A percentile compares a stretch with the other conserved stretches of the same genome.
Evolutionary conservation across 2,113 vertebrate genomes (phyloP).

Genomic region (Myodes glareolus): DNA sequence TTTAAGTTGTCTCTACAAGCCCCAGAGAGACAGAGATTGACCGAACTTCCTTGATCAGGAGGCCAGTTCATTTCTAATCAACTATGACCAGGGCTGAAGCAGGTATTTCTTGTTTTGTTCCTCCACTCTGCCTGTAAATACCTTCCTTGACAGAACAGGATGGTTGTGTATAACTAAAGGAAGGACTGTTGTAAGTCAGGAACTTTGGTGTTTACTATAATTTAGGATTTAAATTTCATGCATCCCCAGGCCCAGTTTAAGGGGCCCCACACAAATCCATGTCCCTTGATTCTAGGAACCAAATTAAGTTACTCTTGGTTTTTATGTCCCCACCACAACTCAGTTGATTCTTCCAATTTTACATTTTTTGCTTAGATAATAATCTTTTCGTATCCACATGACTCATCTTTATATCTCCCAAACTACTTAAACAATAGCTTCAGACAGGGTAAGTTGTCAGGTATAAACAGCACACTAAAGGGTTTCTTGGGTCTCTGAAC

Average conservation of each 20-base stretch:
- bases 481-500: background rate
- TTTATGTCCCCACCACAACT: background rate
- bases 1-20: background rate
- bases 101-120: background rate
- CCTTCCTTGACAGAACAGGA: background rate
- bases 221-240: constrained; percentile 6
- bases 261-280: background rate
- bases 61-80: background rate
- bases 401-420: background rate
- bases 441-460: background rate
- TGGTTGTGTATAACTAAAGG: background rate
- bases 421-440: background rate
- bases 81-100: background rate
- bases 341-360: background rate
- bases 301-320: background rate
- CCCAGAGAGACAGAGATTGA: background rate
- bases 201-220: background rate
- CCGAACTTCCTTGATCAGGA: background rate
- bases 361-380: background rate
- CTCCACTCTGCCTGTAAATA: background rate
- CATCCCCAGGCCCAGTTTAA: background rate
- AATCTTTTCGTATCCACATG: background rate
- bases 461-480: background rate
- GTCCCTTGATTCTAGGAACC: background rate
- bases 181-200: background rate